Evolutionary conservation across 2,888 invertebrate species (phyloP), one percentile per base, ranked within the genome.

Genomic region (Podotricha telesiphe): DNA sequence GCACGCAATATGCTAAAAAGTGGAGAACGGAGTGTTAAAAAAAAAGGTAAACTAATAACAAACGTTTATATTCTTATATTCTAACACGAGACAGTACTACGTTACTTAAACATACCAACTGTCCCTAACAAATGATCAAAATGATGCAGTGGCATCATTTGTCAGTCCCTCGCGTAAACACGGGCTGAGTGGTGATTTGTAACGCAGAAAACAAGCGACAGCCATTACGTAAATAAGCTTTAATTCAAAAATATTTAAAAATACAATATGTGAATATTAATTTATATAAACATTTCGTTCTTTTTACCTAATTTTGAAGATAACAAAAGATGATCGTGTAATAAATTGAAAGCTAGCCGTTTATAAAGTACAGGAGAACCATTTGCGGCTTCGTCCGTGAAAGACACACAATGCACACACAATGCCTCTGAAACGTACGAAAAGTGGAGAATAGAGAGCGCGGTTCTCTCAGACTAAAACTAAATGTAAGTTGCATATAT

Each of bases 161-260:
- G 22, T 45, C 22, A 59, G 59, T 22, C 8, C 22, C 19, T n/a
- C 15, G 22, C 42, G 15, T 59, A 42, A 42, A 42, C 40, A 59
- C 15, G 40, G 8, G 40, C 19, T 37, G 40, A 59, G 59, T 45
- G 40, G 45, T 22, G 45, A 59, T 59, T 59, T 59, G 42, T 45
- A 45, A 40, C n/a, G 7, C 40, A 22, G 13, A 20, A 42, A 42
- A 58, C 20, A 42, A 59, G 58, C 58, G 55, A 34, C 34, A 37
- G 10, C 10, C 20, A 22, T 20, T 51, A 55, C 34, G 48, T 19
- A 19, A 48, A 48, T 48, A 37, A 13, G 13, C 17, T 55, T 37
- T 37, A 37, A 11, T 55, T 37, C 37, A 55, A 19, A 55, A 4
- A 37, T 55, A 17, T 17, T 11, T 34, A 17, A 55, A 19, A 17